phyloP scores from a whole-genome alignment of 1,140 invertebrate genomes.

The Globodera ellingtonae region DNA sequence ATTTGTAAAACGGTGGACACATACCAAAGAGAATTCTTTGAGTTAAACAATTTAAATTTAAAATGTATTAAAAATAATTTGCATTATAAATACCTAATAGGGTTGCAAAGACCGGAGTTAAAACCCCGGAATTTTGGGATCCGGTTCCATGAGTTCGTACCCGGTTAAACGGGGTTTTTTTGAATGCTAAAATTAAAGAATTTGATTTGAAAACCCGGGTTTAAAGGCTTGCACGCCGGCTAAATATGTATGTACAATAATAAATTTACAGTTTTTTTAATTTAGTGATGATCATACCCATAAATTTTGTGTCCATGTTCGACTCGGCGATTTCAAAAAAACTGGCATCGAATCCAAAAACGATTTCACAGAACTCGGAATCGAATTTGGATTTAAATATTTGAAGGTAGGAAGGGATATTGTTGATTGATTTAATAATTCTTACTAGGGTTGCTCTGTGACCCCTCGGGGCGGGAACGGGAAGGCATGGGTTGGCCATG shows the following conservation, averaged over 20 bases:
- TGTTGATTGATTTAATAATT: background rate
- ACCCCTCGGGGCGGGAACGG: no score
- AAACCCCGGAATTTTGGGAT: no score
- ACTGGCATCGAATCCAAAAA: background rate
- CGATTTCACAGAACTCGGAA: conserved; percentile 19
- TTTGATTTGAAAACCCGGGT: no score
- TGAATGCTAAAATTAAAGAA: no score
- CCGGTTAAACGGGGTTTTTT: no score
- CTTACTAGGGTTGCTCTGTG: no score
- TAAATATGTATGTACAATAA: background rate
- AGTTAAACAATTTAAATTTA: background rate
- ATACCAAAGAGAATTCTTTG: background rate
- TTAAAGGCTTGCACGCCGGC: no score
- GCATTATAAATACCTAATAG: no score
- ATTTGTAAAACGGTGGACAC: background rate
- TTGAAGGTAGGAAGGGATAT: conserved; percentile 4
- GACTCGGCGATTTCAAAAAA: background rate
- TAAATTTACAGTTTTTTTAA: background rate
- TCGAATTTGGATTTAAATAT: conserved; percentile 20
- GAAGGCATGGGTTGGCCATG: no score
- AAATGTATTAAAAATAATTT: no score
- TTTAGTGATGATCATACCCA: background rate
- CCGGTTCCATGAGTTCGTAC: no score
- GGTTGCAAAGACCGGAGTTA: no score
- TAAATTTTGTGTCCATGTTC: conserved; percentile 29